Percentiles rank a stretch among this genome's conserved stretches.
phyloP scores from a whole-genome alignment of 2,113 vertebrate species.

The Talpa occidentalis region DNA sequence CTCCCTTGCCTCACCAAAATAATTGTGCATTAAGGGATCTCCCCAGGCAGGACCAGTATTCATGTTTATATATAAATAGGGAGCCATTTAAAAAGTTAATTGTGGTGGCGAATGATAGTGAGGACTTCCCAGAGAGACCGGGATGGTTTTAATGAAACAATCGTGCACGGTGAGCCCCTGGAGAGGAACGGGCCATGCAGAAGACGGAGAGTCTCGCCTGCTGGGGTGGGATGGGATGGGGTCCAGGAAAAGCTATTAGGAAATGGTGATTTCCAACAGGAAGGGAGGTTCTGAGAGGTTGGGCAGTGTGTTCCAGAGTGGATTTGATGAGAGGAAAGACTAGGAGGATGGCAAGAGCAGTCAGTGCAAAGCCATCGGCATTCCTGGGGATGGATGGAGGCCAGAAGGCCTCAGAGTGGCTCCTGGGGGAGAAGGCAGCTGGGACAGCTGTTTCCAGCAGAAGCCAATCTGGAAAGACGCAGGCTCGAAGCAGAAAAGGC shows the following conservation, averaged over 20 bases:
- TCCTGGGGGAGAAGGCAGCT: neutral
- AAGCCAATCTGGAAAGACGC: neutral
- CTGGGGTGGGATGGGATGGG: neutral
- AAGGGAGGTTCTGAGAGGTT: neutral
- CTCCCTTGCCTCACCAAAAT: neutral
- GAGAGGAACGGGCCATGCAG: accelerated
- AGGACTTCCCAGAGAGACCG: conserved; percentile 25
- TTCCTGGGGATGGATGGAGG: neutral
- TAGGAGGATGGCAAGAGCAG: neutral
- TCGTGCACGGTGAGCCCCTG: neutral
- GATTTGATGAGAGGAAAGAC: conserved; percentile 8
- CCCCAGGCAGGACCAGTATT: neutral
- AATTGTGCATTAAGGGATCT: conserved; percentile 19
- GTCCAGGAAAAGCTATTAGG: conserved; percentile 8
- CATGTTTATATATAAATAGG: neutral
- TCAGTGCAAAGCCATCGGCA: neutral
- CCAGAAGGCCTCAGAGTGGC: neutral
- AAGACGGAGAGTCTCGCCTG: neutral
- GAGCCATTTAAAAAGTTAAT: conserved; percentile 36
- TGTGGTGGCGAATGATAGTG: neutral
- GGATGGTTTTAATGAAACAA: neutral
- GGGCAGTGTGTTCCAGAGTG: neutral
- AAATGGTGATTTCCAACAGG: neutral
- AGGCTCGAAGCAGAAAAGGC: neutral
- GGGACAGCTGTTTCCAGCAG: neutral